A percentile compares a stretch with the other conserved stretches of the same genome.
Evolutionary conservation across 2,888 invertebrate species (phyloP).

Genomic region (Ichneumoninae sp.): DNA sequence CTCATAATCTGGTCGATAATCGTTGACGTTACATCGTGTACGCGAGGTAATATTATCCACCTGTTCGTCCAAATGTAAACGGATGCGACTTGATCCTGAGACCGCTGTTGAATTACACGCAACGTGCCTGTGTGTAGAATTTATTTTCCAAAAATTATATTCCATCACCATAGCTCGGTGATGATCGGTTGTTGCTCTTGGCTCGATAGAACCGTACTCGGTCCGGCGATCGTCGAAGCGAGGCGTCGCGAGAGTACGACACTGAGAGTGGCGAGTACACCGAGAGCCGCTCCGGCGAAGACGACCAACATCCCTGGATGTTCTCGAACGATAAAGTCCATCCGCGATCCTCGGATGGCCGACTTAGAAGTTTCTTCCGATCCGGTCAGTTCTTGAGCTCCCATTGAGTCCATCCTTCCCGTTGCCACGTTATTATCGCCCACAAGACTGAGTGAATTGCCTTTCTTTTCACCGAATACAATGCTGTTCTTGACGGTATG

Average conservation of each 20-base stretch:
- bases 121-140: background rate
- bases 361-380: constrained; percentile 72
- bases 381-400: constrained; percentile 78
- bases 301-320: constrained; percentile 87
- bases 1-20: constrained; percentile 39
- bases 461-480: background rate
- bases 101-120: background rate
- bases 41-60: background rate
- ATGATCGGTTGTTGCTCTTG: constrained; percentile 81
- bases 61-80: background rate
- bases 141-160: constrained; percentile 23
- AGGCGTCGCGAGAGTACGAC: constrained; percentile 84
- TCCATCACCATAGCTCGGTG: constrained; percentile 89
- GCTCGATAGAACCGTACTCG: constrained; percentile 12
- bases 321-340: constrained; percentile 75
- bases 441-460: background rate
- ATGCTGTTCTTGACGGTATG: background rate
- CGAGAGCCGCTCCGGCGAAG: constrained; percentile 85
- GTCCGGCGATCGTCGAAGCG: constrained; percentile 76
- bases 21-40: background rate
- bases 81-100: constrained; percentile 11
- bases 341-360: constrained; percentile 1
- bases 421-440: background rate
- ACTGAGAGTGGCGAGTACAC: constrained; percentile 86
- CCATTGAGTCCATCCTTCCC: background rate